Base-by-base conservation (phyloP, 1,140 invertebrate species). In the Heliconius congener region DNA sequence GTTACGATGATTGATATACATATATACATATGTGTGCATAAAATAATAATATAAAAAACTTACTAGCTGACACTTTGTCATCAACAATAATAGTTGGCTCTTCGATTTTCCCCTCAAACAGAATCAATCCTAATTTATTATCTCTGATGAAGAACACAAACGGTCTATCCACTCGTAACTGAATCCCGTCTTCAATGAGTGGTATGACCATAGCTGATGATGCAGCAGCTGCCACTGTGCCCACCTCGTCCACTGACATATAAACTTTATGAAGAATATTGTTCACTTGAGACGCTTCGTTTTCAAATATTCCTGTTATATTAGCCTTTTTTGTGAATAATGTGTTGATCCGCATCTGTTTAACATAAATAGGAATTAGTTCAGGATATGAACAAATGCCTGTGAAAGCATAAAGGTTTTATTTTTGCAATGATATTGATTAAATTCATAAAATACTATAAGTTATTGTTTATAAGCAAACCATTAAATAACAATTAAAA, bases 91-190 rank as follows among this genome's bases (percentile, higher is more conserved):
- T 76, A 16, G 81, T 88, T 1, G 96, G 96, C 55, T 96, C 87
- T 2, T 95, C 90, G 52, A 96, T 93, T 81, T 96, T 95, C 50
- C 97, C 97, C 84, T 96, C 95, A 90, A 98, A 98, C 6, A 98
- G 88, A 52, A 96, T 95, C 11, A 95, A 91, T 2, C 95, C 95
- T 3, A 94, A 95, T 70, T 92, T 74, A 9, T 95, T 95, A 84
- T 97, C 96, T 77, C 96, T 94, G 19, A 98, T 96, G 78, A 96
- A 95, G 88, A 97, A 97, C 0, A 97, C 50, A 86, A 97, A 98
- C 3, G 97, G 97, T 81, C 96, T 96, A 85, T 98, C 95, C 8
- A 96, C 95, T 8, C 82, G 82, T 11, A 94, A 75, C 60, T 86
- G 83, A 4, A 93, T 84, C 8, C 84, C 86, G 37, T 86, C 86